Base-by-base conservation (phyloP, 2,888 invertebrate genomes). In the Tetheella fluctuosa region DNA sequence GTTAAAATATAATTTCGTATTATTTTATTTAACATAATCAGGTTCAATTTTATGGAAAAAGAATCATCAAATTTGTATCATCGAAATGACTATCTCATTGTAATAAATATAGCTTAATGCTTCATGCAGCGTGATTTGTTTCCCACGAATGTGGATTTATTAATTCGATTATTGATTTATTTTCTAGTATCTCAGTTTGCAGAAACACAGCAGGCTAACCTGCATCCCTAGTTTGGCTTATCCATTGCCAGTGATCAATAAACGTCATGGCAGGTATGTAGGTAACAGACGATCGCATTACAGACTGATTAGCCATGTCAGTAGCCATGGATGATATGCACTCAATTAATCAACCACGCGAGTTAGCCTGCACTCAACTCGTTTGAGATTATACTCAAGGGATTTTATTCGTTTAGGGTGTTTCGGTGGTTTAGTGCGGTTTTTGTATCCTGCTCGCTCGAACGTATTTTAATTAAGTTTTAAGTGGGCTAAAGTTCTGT, bases 321-420 rank as follows among this genome's bases (percentile, higher is more conserved):
- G 79, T 81, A 76, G 55, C 17, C 54, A 74, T 73, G 75, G 77
- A 73, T 79, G 87, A 82, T 84, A 84, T 83, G 83, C 83, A 79
- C 83, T 81, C 84, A 85, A 87, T 87, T 87, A 88, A 83, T 83
- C 79, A 81, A 76, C 73, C 73, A 73, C 73, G 73, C 74, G 76
- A 76, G 78, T 82, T 78, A 74, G 69, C 72, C 67, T 65, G 65
- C 69, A 68, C 65, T 71, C 64, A 65, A 69, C 69, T 72, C 71
- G 54, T 62, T 62, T 54, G 56, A 56, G 61, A 61, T 39, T 48
- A 57, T 53, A 57, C 61, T 58, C 58, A 34, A 54, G 61, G 61
- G 61, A 61, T 61, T 34, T 17, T 37, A 55, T 34, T 34, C 55
- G 58, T 54, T 48, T 54, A 54, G 54, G 52, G 55, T 52, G 52